phyloP scores from a whole-genome alignment of 2,113 vertebrate species.

The Monopterus albus region DNA sequence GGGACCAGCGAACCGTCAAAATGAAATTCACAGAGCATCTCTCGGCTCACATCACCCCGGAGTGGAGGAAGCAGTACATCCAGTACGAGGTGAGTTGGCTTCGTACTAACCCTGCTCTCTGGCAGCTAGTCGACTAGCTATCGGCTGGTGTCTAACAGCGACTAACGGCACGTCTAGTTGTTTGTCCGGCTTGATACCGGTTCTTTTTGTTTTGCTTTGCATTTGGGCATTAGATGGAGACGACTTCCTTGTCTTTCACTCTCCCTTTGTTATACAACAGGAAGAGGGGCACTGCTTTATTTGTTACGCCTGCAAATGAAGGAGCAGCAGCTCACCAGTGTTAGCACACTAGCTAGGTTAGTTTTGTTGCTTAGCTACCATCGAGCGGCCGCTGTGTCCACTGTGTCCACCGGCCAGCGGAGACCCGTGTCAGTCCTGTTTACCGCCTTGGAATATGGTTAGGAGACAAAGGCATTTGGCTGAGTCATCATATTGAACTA shows the following conservation, averaged over 20 bases:
- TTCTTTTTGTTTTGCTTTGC: background rate
- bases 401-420: background rate
- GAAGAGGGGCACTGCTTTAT: background rate
- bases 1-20: background rate
- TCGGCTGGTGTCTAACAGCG: background rate
- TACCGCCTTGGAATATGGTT: conserved; percentile 17
- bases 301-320: background rate
- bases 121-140: conserved; percentile 37
- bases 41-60: conserved; percentile 97
- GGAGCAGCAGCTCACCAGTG: background rate
- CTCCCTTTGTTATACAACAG: background rate
- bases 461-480: conserved; percentile 23
- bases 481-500: conserved; percentile 37
- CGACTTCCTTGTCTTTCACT: background rate
- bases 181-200: background rate
- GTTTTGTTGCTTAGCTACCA: conserved; percentile 22
- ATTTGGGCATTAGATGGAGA: background rate
- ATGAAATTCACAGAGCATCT: conserved; percentile 99
- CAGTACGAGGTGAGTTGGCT: conserved; percentile 91
- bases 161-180: background rate
- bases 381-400: too few relatives aligned
- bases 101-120: conserved; percentile 22
- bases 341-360: conserved; percentile 16
- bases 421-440: background rate
- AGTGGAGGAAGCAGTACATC: conserved; percentile 99